These are phyloP conservation scores for Leptinotarsa undecemlineata DNA, from an alignment of 1,140 invertebrate genomes.

Conservation along the genomic window DNA sequence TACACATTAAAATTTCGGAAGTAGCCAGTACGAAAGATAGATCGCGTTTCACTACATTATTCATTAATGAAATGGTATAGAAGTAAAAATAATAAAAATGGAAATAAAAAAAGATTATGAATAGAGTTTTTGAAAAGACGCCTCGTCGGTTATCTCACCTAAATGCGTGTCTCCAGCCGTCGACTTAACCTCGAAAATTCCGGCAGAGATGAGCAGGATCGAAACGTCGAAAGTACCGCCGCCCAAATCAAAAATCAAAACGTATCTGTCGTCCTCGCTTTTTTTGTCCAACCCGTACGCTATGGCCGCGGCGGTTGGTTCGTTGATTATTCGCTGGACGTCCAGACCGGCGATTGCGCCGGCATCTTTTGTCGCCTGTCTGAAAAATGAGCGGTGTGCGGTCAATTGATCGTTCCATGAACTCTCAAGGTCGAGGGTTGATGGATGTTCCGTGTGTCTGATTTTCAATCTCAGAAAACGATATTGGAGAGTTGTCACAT, in stretches of 20 bases:
- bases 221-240: slow-evolving; percentile 71
- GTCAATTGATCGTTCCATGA: not conserved
- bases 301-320: slow-evolving; percentile 71
- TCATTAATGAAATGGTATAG: too few species aligned
- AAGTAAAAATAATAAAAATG: too few species aligned
- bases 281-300: slow-evolving; percentile 70
- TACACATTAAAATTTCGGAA: too few species aligned
- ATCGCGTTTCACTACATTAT: too few species aligned
- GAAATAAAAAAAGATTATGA: too few species aligned
- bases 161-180: slow-evolving; percentile 67
- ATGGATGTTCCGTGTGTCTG: too few species aligned
- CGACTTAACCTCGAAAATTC: slow-evolving; percentile 62
- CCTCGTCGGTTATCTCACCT: slow-evolving; percentile 52
- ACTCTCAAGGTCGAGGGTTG: too few species aligned
- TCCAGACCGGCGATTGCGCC: slow-evolving; percentile 66
- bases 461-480: too few species aligned
- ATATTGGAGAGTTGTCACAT: too few species aligned
- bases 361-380: slow-evolving; percentile 56
- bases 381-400: slow-evolving; percentile 4
- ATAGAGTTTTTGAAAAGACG: too few species aligned
- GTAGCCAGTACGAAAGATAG: too few species aligned
- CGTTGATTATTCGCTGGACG: slow-evolving; percentile 72
- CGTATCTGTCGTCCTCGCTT: slow-evolving; percentile 62
- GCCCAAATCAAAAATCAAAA: slow-evolving; percentile 63
- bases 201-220: slow-evolving; percentile 70